phyloP scores from a whole-genome alignment of 1,140 invertebrate genomes.

The Trichonephila inaurata region DNA sequence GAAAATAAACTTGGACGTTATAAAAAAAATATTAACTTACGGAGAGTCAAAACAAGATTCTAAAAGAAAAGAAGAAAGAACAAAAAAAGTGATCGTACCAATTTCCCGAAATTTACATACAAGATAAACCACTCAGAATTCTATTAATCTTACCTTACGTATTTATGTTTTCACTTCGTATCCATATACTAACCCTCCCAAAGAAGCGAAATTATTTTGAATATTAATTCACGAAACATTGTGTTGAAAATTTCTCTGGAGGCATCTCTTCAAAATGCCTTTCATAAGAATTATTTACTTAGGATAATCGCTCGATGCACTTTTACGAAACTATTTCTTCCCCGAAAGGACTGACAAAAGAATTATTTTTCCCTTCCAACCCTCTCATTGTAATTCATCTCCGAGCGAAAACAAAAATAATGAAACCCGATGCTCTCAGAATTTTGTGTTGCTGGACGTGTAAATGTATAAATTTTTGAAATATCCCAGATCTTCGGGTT shows the following conservation, averaged over 20 bases:
- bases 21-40: too few species aligned
- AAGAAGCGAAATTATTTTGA: neutral
- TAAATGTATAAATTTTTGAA: constrained; percentile 51
- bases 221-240: constrained; percentile 11
- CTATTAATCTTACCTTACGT: neutral
- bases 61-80: too few species aligned
- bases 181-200: neutral
- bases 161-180: neutral
- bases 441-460: constrained; percentile 26
- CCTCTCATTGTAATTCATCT: constrained; percentile 39
- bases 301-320: constrained; percentile 6
- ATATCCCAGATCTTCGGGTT: constrained; percentile 36
- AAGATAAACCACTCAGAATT: neutral
- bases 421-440: constrained; percentile 37
- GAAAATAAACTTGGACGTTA: too few species aligned
- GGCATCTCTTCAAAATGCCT: neutral
- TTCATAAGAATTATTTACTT: constrained; percentile 28
- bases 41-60: too few species aligned
- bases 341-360: neutral
- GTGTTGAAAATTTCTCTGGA: neutral
- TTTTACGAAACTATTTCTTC: constrained; percentile 11
- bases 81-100: neutral
- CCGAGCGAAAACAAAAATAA: constrained; percentile 15
- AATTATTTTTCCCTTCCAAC: neutral
- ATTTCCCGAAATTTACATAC: neutral